Conservation (phyloP, 2,888 invertebrate species). For the Erpobdella octoculata region DNA sequence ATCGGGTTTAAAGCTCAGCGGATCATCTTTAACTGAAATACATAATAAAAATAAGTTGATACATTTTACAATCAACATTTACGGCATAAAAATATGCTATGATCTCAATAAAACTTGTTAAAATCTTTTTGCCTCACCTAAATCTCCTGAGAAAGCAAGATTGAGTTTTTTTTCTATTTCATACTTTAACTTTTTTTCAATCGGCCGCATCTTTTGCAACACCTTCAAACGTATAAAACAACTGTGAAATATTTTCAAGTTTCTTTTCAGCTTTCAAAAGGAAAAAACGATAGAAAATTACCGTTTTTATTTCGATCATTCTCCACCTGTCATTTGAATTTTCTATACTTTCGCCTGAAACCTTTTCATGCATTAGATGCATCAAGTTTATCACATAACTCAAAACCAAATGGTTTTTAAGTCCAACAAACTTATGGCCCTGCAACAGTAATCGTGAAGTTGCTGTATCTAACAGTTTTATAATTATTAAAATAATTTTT, state of each 20-base stretch:
- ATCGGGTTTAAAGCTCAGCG: neutral
- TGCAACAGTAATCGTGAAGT: neutral
- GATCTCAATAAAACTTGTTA: too few species aligned
- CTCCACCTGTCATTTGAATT: constrained; percentile 5
- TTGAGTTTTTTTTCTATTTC: constrained; percentile 9
- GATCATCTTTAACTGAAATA: neutral
- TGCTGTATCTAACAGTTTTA: neutral
- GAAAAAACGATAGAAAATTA: neutral
- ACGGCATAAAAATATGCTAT: too few species aligned
- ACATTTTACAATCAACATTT: too few species aligned
- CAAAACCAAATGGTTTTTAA: constrained; percentile 11
- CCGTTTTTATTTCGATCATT: constrained; percentile 10
- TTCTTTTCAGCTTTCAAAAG: neutral
- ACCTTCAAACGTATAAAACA: neutral
- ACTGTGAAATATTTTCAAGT: neutral
- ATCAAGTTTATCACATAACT: neutral
- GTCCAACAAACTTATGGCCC: neutral
- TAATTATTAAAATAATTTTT: too few species aligned
- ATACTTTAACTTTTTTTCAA: constrained; percentile 3
- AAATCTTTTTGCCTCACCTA: neutral
- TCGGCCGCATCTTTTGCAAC: neutral
- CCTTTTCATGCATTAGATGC: neutral
- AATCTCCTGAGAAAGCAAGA: neutral
- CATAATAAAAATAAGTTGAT: too few species aligned
- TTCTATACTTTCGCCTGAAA: neutral